These are phyloP conservation scores for Nasonia giraulti DNA, from an alignment of 1,140 invertebrate species.

Conservation along the genomic window DNA sequence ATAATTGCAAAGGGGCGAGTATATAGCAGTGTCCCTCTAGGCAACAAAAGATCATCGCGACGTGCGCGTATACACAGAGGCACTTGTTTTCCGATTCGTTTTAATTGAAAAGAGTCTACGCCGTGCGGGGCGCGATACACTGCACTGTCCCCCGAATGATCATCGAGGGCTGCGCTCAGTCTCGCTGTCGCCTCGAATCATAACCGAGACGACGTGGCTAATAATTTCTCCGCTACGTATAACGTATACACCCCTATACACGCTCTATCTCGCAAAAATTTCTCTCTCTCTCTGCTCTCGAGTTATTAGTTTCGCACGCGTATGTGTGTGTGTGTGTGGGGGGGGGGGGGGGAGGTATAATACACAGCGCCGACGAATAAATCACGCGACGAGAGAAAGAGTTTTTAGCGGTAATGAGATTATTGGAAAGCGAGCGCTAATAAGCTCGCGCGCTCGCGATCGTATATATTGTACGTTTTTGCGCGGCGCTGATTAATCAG, in stretches of 20 bases:
- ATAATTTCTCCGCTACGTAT: conserved; percentile 11
- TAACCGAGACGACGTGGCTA: conserved; percentile 58
- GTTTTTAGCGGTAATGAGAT: background rate
- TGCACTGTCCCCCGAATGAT: background rate
- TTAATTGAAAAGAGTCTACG: conserved; percentile 55
- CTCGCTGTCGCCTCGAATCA: conserved; percentile 71
- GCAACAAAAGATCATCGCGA: conserved; percentile 5
- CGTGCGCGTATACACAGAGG: conserved; percentile 19
- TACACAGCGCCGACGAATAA: background rate
- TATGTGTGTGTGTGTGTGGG: too few relatives aligned
- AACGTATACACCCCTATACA: background rate
- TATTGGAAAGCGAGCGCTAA: background rate
- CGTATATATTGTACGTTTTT: too few relatives aligned
- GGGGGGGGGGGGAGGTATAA: too few relatives aligned
- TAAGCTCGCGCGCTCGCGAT: too few relatives aligned
- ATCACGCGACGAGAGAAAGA: background rate
- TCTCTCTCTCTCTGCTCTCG: background rate
- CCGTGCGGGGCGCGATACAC: background rate
- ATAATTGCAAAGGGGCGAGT: background rate
- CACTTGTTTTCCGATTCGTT: conserved; percentile 52
- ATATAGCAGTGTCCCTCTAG: background rate
- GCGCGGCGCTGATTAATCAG: background rate
- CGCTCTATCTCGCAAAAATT: background rate
- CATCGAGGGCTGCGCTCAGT: conserved; percentile 59
- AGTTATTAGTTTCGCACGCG: background rate